Percentiles rank a stretch among this genome's conserved stretches.
phyloP scores from a whole-genome alignment of 1,140 invertebrate species.

The Reticulitermes speratus region DNA sequence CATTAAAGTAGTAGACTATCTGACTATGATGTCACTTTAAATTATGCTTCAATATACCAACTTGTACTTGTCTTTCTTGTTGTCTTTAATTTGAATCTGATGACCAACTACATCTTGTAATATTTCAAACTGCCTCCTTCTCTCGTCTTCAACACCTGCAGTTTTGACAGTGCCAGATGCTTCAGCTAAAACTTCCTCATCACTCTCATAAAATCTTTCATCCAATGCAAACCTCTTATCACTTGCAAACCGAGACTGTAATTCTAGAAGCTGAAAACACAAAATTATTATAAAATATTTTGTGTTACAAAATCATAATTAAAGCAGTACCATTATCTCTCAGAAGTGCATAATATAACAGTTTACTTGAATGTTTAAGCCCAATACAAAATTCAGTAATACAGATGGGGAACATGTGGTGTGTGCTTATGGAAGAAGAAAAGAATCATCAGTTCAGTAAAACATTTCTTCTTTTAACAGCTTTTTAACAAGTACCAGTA shows the following conservation, averaged over 20 bases:
- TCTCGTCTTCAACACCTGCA: neutral
- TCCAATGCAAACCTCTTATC: conserved; percentile 18
- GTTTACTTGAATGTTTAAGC: no score
- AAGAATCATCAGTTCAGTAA: no score
- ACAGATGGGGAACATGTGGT: no score
- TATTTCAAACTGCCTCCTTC: conserved; percentile 19
- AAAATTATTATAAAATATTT: neutral
- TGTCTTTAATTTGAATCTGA: neutral
- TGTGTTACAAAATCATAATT: no score
- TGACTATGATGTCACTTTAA: no score
- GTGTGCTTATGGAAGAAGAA: no score
- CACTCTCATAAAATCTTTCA: conserved; percentile 26
- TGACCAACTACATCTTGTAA: conserved; percentile 14
- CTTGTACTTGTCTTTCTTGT: neutral
- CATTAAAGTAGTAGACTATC: no score
- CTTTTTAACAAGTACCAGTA: no score
- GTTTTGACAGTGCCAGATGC: neutral
- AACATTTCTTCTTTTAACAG: no score
- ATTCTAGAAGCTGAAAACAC: conserved; percentile 14
- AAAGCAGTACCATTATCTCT: no score
- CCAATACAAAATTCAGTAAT: no score
- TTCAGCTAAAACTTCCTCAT: neutral
- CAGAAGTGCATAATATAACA: no score
- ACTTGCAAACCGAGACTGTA: conserved; percentile 8
- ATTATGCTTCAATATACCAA: neutral